These are phyloP conservation scores for Gavia stellata DNA, from an alignment of 2,113 vertebrate species.

Conservation along the genomic window DNA sequence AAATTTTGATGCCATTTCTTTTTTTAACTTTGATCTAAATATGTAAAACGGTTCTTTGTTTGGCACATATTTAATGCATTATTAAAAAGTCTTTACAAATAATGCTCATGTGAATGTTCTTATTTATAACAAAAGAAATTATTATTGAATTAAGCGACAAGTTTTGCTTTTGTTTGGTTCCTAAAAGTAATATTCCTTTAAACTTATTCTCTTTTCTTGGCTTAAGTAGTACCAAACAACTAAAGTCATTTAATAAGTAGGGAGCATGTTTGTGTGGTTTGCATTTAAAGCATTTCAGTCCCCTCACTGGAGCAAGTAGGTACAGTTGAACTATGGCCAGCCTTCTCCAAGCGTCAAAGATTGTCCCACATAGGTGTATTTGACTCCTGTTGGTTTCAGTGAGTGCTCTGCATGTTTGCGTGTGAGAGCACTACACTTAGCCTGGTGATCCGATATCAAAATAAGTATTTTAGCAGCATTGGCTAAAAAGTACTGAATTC, in stretches of 20 bases:
- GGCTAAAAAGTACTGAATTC: background rate
- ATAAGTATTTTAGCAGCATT: background rate
- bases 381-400: background rate
- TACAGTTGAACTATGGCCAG: background rate
- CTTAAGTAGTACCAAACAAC: slow-evolving; percentile 52
- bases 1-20: background rate
- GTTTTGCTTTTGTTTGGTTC: slow-evolving; percentile 72
- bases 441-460: background rate
- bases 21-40: background rate
- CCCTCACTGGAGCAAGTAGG: slow-evolving; percentile 33
- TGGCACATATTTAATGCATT: background rate
- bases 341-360: background rate
- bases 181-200: slow-evolving; percentile 75
- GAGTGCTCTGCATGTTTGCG: background rate
- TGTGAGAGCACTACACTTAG: background rate
- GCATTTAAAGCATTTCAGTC: background rate
- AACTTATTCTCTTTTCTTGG: slow-evolving; percentile 49
- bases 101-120: background rate
- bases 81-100: background rate
- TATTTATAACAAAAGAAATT: background rate
- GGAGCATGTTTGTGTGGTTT: slow-evolving; percentile 29
- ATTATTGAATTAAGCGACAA: background rate
- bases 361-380: background rate
- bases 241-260: slow-evolving; percentile 56
- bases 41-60: background rate